A percentile compares a stretch with the other conserved stretches of the same genome.
Evolutionary conservation across 2,113 vertebrate species (phyloP).

Genomic region (Raja brachyura): DNA sequence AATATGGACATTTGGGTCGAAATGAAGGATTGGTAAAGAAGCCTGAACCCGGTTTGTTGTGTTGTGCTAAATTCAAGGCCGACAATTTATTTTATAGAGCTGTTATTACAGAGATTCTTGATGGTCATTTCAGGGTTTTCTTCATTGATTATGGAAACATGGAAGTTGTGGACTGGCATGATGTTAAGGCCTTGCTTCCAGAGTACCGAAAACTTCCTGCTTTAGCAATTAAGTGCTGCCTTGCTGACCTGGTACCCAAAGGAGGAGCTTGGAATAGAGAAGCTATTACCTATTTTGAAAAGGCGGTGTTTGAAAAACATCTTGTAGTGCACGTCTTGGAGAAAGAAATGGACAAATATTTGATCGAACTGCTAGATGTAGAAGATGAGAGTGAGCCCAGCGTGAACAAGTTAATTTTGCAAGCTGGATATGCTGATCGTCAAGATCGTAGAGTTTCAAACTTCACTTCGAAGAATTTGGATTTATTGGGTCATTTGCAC

Average conservation of each 20-base stretch:
- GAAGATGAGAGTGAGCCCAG: conserved; percentile 60
- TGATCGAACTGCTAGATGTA: conserved; percentile 66
- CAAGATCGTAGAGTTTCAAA: conserved; percentile 45
- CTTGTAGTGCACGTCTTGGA: conserved; percentile 60
- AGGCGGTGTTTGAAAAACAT: conserved; percentile 64
- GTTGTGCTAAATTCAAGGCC: conserved; percentile 63
- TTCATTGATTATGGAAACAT: conserved; percentile 73
- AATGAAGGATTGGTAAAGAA: conserved; percentile 49
- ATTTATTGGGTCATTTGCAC: neutral
- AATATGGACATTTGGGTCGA: conserved; percentile 58
- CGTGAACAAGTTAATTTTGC: conserved; percentile 63
- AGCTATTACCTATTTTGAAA: conserved; percentile 66
- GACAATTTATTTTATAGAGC: conserved; percentile 72
- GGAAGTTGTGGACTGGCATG: conserved; percentile 53
- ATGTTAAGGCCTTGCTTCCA: conserved; percentile 61
- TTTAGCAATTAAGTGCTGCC: conserved; percentile 68
- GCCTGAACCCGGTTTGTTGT: conserved; percentile 62
- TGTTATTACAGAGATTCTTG: conserved; percentile 52
- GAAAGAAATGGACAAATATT: conserved; percentile 52
- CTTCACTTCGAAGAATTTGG: neutral
- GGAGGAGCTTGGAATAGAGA: conserved; percentile 62
- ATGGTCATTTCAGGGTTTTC: conserved; percentile 59
- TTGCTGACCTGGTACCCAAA: conserved; percentile 62
- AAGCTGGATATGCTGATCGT: conserved; percentile 56
- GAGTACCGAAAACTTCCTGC: conserved; percentile 62